These are phyloP conservation scores for Rhopalosiphum padi DNA, from an alignment of 1,140 invertebrate species.

Conservation along the genomic window DNA sequence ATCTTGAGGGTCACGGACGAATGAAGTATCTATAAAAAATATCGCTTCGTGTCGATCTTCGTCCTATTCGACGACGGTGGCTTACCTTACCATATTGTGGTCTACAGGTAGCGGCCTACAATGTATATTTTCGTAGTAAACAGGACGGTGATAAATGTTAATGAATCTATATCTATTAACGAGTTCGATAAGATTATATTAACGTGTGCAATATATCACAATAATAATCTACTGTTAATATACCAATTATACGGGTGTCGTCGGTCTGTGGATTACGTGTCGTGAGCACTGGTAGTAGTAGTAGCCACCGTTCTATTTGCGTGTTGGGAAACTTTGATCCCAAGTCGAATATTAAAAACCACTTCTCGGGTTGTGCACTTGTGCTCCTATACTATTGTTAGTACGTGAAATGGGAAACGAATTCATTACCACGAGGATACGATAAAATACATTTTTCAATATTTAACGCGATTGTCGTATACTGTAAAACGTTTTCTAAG, in stretches of 20 bases:
- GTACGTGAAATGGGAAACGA: not conserved
- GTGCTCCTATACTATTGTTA: not conserved
- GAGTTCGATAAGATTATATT: not conserved
- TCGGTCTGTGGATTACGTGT: not conserved
- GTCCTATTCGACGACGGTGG: not conserved
- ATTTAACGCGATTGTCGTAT: not conserved
- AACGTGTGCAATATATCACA: not conserved
- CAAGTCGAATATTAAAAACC: not conserved
- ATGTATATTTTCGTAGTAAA: constrained; percentile 7
- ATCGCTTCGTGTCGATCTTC: not conserved
- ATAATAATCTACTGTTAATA: not conserved
- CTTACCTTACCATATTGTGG: not conserved
- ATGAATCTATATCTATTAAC: not conserved
- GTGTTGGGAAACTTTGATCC: not conserved
- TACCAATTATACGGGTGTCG: constrained; percentile 1
- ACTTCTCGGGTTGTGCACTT: not conserved
- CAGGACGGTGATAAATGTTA: not conserved
- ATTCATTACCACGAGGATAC: not conserved
- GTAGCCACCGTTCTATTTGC: not conserved
- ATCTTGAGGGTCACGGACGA: not conserved
- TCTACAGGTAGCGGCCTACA: not conserved
- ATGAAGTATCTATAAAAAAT: not conserved
- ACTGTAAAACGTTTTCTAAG: not conserved
- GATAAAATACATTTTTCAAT: not conserved
- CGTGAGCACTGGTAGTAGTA: not conserved